Evolutionary conservation across 2,888 invertebrate species (phyloP).

Genomic region (Pterobdella sp.): DNA sequence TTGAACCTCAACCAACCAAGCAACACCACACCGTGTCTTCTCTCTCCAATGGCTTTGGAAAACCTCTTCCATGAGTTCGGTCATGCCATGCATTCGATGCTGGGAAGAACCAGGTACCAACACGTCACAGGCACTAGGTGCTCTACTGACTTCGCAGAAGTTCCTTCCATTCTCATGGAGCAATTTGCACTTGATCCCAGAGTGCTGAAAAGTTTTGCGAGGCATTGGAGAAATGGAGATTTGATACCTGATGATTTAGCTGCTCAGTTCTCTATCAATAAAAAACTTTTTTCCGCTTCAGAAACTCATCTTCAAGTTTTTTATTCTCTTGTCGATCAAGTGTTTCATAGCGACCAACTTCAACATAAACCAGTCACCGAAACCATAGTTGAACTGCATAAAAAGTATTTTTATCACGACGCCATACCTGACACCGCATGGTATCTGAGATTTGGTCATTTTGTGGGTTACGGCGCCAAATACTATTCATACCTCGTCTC

Average conservation of each 20-base stretch:
- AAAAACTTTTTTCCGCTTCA: constrained; percentile 76
- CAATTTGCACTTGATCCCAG: constrained; percentile 84
- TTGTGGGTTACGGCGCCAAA: constrained; percentile 95
- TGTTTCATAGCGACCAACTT: constrained; percentile 67
- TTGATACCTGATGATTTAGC: constrained; percentile 72
- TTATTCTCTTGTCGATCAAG: constrained; percentile 83
- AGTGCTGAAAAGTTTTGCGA: constrained; percentile 73
- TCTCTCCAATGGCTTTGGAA: constrained; percentile 77
- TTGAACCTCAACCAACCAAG: constrained; percentile 72
- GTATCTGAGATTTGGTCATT: constrained; percentile 89
- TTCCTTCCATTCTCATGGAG: constrained; percentile 97
- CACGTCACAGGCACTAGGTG: constrained; percentile 93
- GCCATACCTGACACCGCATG: constrained; percentile 84
- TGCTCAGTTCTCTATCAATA: constrained; percentile 71
- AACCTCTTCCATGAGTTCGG: constrained; percentile 98
- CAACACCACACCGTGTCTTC: constrained; percentile 60
- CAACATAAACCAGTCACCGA: constrained; percentile 59
- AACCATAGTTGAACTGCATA: constrained; percentile 68
- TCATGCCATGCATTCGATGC: constrained; percentile 96
- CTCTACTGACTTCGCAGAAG: constrained; percentile 93
- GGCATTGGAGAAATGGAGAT: constrained; percentile 80
- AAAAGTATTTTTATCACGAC: constrained; percentile 74
- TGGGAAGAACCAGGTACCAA: constrained; percentile 87
- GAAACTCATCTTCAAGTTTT: constrained; percentile 57
- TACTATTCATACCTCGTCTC: constrained; percentile 96